Conservation (phyloP, 2,113 vertebrate genomes). For the Marcusenius ussheri region DNA sequence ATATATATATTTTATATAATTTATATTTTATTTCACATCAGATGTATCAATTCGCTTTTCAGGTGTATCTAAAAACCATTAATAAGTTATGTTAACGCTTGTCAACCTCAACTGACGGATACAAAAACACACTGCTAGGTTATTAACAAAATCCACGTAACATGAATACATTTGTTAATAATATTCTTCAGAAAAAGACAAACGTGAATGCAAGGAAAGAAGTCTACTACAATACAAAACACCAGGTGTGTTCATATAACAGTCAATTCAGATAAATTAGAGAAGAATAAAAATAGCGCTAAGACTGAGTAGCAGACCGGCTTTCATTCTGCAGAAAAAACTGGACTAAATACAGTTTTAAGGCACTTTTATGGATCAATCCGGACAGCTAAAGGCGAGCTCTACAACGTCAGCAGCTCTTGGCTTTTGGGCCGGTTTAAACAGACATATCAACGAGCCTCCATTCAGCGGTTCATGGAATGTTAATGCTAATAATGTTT, state of each 20-base stretch:
- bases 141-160: background rate
- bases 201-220: background rate
- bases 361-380: background rate
- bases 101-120: background rate
- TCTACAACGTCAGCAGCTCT: background rate
- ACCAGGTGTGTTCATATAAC: slow-evolving; percentile 12
- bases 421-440: slow-evolving; percentile 13
- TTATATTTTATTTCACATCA: background rate
- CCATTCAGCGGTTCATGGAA: background rate
- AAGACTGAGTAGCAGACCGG: background rate
- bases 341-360: background rate
- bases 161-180: background rate
- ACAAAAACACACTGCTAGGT: background rate
- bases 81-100: background rate
- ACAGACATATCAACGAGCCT: background rate
- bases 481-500: slow-evolving; percentile 1
- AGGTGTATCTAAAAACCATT: background rate
- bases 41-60: background rate
- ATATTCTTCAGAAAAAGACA: slow-evolving; percentile 16
- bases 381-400: background rate
- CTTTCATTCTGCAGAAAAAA: background rate
- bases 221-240: slow-evolving; percentile 10
- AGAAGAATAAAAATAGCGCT: background rate
- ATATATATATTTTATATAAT: too few relatives aligned
- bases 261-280: background rate